Evolutionary conservation across 2,888 invertebrate species (phyloP), one percentile per base, ranked within the genome.

Genomic region (Drosophila kanekoi): DNA sequence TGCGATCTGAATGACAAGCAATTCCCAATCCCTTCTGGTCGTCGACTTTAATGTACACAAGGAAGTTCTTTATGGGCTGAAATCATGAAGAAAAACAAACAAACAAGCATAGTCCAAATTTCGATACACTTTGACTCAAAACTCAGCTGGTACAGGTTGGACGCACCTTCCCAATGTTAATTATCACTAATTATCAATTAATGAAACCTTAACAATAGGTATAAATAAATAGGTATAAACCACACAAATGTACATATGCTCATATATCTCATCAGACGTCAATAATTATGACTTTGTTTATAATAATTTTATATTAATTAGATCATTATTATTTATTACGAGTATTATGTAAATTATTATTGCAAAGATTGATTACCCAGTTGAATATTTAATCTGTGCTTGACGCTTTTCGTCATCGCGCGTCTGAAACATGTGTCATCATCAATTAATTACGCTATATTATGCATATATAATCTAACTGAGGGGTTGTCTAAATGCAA

Each of bases 381-480:
- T 77, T 72, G 56, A 60, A 54, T 28, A 41, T 20, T 47, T 59
- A 57, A 44, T 48, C 37, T 33, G 40, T 43, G 61, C 64, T 67
- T 61, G 60, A 35, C 9, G 57, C 18, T 72, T 65, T 62, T 67
- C 56, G 70, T 67, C 77, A 78, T 62, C 66, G 54, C 60, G 53
- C 51, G 53, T 43, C 65, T 44, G 37, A 72, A 60, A 80, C 58
- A 72, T 69, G 63, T 83, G 88, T 81, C 86, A 85, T 79, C 82
- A 66, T 68, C 76, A 87, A 83, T 87, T 85, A 85, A 83, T 76
- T 79, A 57, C 63, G 41, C 9, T 72, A 59, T 53, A 63, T 14
- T 60, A 37, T 68, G 53, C 47, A 69, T 70, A 51, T 56, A 51
- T 72, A 53, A 78, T 44, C 56, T 20, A 73, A 49, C 62, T 23